A percentile compares a stretch with the other conserved stretches of the same genome.
These are phyloP conservation scores for Fregetta grallaria DNA, from an alignment of 2,113 vertebrate species.

Conservation along the genomic window DNA sequence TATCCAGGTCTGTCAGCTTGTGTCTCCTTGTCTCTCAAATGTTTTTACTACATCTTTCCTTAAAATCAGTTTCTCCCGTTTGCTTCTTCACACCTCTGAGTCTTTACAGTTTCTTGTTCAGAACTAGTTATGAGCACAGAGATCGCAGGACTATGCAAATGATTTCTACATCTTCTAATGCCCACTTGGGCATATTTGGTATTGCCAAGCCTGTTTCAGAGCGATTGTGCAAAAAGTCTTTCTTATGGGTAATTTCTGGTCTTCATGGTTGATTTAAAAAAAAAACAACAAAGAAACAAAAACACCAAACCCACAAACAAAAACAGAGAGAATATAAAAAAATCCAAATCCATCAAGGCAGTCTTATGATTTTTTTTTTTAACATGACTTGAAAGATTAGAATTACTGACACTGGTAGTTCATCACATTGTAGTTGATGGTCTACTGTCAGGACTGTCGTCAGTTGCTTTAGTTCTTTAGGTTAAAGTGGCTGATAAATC, in stretches of 20 bases:
- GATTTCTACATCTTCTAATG: neutral
- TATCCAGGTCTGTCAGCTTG: neutral
- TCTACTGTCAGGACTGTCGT: fast-evolving
- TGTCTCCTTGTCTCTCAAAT: neutral
- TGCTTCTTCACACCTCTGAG: neutral
- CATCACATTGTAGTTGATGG: neutral
- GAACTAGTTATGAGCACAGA: neutral
- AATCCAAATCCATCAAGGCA: neutral
- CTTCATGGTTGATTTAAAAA: neutral
- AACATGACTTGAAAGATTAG: neutral
- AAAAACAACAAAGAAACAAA: neutral
- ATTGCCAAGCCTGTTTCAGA: neutral
- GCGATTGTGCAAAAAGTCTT: neutral
- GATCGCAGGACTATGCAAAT: neutral
- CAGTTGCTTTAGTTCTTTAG: neutral
- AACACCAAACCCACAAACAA: too few relatives aligned
- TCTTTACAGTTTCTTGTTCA: neutral
- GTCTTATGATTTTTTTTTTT: neutral
- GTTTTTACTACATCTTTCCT: neutral
- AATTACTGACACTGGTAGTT: neutral
- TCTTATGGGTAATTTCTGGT: neutral
- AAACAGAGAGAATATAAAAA: neutral
- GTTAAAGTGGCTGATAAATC: neutral
- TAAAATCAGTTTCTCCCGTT: neutral
- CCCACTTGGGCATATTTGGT: neutral